Conservation (phyloP, 2,797 vertebrate genomes). For the Pangasius sanitwongsei region DNA sequence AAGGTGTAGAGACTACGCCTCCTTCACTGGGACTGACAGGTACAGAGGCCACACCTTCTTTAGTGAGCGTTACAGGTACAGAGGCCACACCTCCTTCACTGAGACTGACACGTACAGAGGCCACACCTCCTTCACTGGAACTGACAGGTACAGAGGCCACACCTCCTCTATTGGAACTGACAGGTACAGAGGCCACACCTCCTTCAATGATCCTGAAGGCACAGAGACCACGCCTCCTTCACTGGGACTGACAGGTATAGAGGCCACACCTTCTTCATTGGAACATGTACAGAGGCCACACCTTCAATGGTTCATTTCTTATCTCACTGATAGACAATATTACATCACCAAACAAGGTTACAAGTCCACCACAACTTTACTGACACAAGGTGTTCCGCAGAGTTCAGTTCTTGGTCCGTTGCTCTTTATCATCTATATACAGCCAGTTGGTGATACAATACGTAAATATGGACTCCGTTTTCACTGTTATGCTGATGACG, state of each 20-base stretch:
- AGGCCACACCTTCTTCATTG: background rate
- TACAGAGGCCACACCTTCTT: background rate
- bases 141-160: background rate
- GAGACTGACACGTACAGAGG: background rate
- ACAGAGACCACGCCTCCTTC: background rate
- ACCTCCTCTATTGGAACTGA: background rate
- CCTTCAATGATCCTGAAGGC: fast-evolving
- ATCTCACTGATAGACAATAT: too few relatives aligned
- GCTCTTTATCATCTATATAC: too few relatives aligned
- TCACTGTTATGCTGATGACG: too few relatives aligned
- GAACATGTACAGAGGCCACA: background rate
- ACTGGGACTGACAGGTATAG: background rate
- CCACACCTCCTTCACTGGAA: background rate
- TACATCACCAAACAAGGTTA: too few relatives aligned
- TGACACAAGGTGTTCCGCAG: too few relatives aligned
- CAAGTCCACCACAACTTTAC: too few relatives aligned
- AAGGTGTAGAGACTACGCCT: background rate
- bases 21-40: background rate
- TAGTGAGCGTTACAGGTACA: fast-evolving
- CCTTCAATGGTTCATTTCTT: too few relatives aligned
- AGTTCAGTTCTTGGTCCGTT: too few relatives aligned
- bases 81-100: background rate
- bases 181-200: background rate
- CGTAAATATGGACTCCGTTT: too few relatives aligned
- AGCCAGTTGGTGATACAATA: too few relatives aligned